phyloP scores from a whole-genome alignment of 2,888 invertebrate genomes.

The Ectemnius continuus region DNA sequence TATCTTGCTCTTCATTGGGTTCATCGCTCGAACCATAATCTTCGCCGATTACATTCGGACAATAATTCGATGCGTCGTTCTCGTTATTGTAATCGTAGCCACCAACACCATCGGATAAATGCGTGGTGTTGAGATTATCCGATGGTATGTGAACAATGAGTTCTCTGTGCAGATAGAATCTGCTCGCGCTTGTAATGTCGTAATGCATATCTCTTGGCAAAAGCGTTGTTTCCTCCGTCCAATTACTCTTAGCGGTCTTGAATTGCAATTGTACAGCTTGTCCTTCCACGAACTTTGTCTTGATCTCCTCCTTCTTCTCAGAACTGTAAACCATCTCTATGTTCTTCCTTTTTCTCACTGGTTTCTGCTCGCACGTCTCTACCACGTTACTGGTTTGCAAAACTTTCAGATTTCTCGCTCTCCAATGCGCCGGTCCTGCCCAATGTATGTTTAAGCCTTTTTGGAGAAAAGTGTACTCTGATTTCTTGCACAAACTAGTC shows the following conservation, averaged over 20 bases:
- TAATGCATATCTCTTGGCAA: conserved; percentile 61
- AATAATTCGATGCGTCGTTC: conserved; percentile 80
- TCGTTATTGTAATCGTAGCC: conserved; percentile 81
- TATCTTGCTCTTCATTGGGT: conserved; percentile 60
- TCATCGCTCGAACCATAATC: conserved; percentile 45
- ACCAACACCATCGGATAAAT: conserved; percentile 70
- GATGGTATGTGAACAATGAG: conserved; percentile 8
- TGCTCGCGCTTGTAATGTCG: conserved; percentile 36
- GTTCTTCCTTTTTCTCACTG: conserved; percentile 53
- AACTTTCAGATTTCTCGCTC: conserved; percentile 80
- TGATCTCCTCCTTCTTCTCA: conserved; percentile 28
- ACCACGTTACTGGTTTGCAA: conserved; percentile 54
- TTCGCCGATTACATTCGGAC: conserved; percentile 74
- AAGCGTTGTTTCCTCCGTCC: conserved; percentile 63
- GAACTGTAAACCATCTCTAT: conserved; percentile 41
- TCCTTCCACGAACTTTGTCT: conserved; percentile 38
- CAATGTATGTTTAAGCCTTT: conserved; percentile 77
- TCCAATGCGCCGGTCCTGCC: conserved; percentile 93
- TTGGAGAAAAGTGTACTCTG: conserved; percentile 69
- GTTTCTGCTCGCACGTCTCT: conserved; percentile 50
- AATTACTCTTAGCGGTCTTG: conserved; percentile 57
- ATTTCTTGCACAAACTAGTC: conserved; percentile 25
- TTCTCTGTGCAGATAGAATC: conserved; percentile 48
- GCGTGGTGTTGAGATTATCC: conserved; percentile 36
- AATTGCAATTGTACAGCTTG: conserved; percentile 41